These are phyloP conservation scores for Bedellia somnulentella DNA, from an alignment of 2,888 invertebrate genomes.

Conservation along the genomic window DNA sequence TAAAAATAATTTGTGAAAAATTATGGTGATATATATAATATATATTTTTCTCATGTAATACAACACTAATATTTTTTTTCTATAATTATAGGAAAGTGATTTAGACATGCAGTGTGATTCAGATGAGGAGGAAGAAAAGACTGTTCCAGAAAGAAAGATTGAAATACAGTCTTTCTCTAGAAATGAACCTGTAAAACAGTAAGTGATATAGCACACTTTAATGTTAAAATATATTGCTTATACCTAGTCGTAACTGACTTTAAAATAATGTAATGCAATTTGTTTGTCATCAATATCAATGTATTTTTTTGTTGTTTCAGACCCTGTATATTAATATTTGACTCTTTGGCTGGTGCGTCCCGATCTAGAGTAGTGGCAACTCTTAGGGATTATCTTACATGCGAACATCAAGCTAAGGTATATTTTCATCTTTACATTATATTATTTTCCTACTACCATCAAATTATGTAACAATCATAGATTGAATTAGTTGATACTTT, in stretches of 20 bases:
- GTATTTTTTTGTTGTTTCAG: slow-evolving; percentile 51
- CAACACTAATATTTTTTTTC: too few species aligned
- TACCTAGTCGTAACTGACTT: too few species aligned
- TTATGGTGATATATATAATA: too few species aligned
- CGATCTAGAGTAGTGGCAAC: slow-evolving; percentile 86
- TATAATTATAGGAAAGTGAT: slow-evolving; percentile 55
- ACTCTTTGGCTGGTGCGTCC: slow-evolving; percentile 84
- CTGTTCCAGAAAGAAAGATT: slow-evolving; percentile 29
- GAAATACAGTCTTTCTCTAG: slow-evolving; percentile 24
- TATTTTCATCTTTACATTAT: slow-evolving; percentile 10
- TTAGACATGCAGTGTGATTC: slow-evolving; percentile 57
- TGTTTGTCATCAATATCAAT: too few species aligned
- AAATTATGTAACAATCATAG: too few species aligned
- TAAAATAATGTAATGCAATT: too few species aligned
- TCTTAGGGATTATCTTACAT: slow-evolving; percentile 86
- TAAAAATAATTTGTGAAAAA: too few species aligned
- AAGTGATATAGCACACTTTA: too few species aligned
- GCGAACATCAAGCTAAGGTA: slow-evolving; percentile 80
- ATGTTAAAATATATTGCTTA: too few species aligned
- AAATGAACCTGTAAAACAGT: slow-evolving; percentile 68
- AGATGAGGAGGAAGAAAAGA: slow-evolving; percentile 47
- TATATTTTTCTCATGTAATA: too few species aligned
- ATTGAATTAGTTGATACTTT: too few species aligned
- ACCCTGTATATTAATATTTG: slow-evolving; percentile 93
- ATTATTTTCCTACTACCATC: slow-evolving; percentile 1